A percentile compares a stretch with the other conserved stretches of the same genome.
These are phyloP conservation scores for Phymatocera aterrima DNA, from an alignment of 2,888 invertebrate genomes.

Conservation along the genomic window DNA sequence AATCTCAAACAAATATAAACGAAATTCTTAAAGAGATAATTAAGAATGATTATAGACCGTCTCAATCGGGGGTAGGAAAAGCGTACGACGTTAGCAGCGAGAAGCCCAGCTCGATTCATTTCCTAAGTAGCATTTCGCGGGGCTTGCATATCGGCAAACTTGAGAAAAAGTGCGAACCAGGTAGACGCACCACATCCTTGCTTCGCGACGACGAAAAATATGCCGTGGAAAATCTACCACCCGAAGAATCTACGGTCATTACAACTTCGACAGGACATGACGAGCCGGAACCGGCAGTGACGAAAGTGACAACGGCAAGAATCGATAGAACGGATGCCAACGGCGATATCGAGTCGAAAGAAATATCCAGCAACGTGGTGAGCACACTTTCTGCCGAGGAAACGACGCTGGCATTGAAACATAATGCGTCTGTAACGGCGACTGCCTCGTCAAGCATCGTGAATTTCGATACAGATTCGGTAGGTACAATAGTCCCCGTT, in stretches of 20 bases:
- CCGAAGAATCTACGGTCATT: conserved; percentile 6
- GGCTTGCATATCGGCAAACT: background rate
- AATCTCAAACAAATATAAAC: conserved; percentile 10
- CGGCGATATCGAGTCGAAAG: background rate
- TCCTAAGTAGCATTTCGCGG: background rate
- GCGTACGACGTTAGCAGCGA: background rate
- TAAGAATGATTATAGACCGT: background rate
- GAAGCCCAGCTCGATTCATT: background rate
- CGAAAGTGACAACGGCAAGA: background rate
- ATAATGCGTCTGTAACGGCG: background rate
- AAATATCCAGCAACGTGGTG: background rate
- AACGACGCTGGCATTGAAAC: background rate
- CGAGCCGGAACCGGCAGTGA: background rate
- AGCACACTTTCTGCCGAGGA: background rate
- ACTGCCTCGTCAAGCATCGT: background rate
- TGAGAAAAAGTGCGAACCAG: background rate
- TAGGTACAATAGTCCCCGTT: background rate
- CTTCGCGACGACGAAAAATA: background rate
- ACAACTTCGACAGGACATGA: background rate
- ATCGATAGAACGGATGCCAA: background rate
- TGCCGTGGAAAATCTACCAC: background rate
- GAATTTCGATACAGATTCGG: background rate
- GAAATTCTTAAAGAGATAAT: conserved; percentile 23
- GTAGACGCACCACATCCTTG: background rate
- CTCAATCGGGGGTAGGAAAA: background rate